Evolutionary conservation across 2,888 invertebrate species (phyloP).

Genomic region (Thera britannica): DNA sequence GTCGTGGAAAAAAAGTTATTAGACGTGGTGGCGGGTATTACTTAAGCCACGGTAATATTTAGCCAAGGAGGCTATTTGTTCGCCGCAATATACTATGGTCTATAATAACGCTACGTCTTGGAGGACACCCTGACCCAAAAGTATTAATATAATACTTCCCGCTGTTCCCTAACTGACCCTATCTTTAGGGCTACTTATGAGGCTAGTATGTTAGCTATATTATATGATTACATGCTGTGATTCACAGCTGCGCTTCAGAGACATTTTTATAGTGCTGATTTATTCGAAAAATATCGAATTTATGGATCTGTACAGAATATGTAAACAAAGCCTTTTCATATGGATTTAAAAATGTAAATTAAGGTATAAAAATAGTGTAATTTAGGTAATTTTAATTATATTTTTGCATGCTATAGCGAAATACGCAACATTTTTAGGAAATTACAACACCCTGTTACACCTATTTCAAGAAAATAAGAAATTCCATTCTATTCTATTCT

Average conservation of each 20-base stretch:
- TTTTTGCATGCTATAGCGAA: too few species aligned
- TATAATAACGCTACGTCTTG: constrained; percentile 43
- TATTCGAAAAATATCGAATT: not conserved
- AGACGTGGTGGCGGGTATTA: constrained; percentile 12
- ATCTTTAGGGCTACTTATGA: constrained; percentile 37
- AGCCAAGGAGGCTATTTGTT: constrained; percentile 42
- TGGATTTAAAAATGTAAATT: too few species aligned
- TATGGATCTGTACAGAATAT: not conserved
- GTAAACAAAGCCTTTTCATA: too few species aligned
- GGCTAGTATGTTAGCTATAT: constrained; percentile 16
- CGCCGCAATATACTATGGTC: constrained; percentile 41
- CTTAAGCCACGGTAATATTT: constrained; percentile 33
- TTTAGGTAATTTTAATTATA: too few species aligned
- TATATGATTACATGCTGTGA: not conserved
- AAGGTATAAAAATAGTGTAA: too few species aligned
- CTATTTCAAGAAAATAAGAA: too few species aligned
- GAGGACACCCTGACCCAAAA: constrained; percentile 42
- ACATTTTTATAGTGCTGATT: not conserved
- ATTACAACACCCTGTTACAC: too few species aligned
- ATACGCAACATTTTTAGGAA: too few species aligned
- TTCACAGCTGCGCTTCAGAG: not conserved
- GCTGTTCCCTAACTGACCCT: constrained; percentile 40
- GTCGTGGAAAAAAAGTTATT: constrained; percentile 26
- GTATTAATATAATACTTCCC: constrained; percentile 46
- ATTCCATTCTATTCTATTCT: too few species aligned